Evolutionary conservation across 2,888 invertebrate genomes (phyloP).

Genomic region (Craniophora ligustri): DNA sequence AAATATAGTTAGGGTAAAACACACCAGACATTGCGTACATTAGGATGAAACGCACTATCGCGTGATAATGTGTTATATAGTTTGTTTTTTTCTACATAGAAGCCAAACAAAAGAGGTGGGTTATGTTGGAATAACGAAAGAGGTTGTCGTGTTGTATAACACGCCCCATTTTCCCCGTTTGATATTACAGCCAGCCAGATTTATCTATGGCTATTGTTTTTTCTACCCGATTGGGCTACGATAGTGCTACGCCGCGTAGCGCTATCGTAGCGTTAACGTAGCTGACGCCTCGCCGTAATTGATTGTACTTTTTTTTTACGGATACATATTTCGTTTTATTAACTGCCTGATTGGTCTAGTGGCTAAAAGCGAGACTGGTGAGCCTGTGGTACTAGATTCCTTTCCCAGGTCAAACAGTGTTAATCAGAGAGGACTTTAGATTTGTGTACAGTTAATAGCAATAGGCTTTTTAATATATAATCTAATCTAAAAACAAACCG

Average conservation of each 20-base stretch:
- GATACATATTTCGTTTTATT: too few species aligned
- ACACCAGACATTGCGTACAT: too few species aligned
- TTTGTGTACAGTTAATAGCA: too few species aligned
- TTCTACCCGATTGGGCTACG: constrained; percentile 51
- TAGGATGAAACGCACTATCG: too few species aligned
- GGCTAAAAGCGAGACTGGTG: too few species aligned
- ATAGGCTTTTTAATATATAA: too few species aligned
- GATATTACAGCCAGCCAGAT: constrained; percentile 41
- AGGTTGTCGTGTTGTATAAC: constrained; percentile 25
- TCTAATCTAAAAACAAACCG: too few species aligned
- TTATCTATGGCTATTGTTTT: constrained; percentile 50
- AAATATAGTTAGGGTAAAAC: too few species aligned
- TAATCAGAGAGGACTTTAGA: too few species aligned
- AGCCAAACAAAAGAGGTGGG: constrained; percentile 42
- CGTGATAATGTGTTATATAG: constrained; percentile 15
- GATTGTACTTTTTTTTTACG: neutral
- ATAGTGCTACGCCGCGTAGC: constrained; percentile 41
- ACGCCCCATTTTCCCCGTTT: constrained; percentile 24
- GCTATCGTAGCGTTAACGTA: constrained; percentile 48
- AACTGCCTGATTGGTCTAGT: too few species aligned
- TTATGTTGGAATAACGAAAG: constrained; percentile 43
- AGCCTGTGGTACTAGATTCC: too few species aligned
- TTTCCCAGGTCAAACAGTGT: too few species aligned
- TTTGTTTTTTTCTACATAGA: constrained; percentile 41
- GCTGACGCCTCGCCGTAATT: constrained; percentile 15